Conservation (phyloP, 2,888 invertebrate species). For the Sphaerophoria rueppellii region DNA sequence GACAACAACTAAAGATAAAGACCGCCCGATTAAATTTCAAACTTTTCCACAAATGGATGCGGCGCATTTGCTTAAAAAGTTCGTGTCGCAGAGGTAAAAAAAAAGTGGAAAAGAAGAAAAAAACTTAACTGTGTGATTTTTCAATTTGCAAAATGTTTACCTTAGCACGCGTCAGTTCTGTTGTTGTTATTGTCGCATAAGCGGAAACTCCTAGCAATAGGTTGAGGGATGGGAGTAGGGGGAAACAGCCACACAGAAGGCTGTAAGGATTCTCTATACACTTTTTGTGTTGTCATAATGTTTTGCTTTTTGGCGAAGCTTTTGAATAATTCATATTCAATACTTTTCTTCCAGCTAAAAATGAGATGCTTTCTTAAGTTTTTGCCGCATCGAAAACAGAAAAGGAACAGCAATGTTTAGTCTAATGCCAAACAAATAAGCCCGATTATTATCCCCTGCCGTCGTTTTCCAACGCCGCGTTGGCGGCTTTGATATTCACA, state of each 20-base stretch:
- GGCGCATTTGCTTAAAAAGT: conserved; percentile 17
- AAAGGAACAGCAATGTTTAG: conserved; percentile 39
- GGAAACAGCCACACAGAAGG: neutral
- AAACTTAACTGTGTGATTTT: conserved; percentile 73
- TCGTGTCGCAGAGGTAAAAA: conserved; percentile 15
- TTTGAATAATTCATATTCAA: conserved; percentile 73
- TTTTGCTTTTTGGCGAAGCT: conserved; percentile 63
- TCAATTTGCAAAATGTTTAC: conserved; percentile 69
- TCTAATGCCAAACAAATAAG: conserved; percentile 72
- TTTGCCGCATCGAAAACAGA: conserved; percentile 3
- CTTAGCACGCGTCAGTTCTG: conserved; percentile 30
- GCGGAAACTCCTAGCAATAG: conserved; percentile 25
- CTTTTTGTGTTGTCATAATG: conserved; percentile 60
- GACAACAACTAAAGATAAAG: conserved; percentile 12
- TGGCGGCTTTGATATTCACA: no score
- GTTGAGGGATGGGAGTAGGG: neutral
- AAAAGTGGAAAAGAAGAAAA: neutral
- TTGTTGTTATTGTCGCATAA: conserved; percentile 14
- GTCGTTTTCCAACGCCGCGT: neutral
- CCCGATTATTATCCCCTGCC: conserved; percentile 57
- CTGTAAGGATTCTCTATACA: neutral
- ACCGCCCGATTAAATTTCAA: conserved; percentile 66
- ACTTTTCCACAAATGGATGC: conserved; percentile 51
- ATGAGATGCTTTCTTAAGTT: conserved; percentile 42
- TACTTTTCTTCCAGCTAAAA: conserved; percentile 53